Conservation (phyloP, 2,113 vertebrate genomes). For the Accipiter virgatus region DNA sequence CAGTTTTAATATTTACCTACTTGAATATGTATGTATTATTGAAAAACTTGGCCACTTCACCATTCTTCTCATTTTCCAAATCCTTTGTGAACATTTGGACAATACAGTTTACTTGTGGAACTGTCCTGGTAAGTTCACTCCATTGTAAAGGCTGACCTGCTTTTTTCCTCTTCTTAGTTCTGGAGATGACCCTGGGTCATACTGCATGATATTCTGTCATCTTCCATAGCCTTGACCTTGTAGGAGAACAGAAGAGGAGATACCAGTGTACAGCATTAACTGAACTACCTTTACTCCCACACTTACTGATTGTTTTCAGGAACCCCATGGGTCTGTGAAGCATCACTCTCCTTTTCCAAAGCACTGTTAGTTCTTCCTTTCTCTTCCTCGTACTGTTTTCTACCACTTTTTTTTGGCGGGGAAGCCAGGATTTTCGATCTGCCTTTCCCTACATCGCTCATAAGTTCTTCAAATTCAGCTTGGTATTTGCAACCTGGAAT, state of each 20-base stretch:
- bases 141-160: neutral
- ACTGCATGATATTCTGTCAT: neutral
- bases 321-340: neutral
- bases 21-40: neutral
- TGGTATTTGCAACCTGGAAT: neutral
- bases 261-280: neutral
- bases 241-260: neutral
- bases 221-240: neutral
- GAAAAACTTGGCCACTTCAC: fast-evolving
- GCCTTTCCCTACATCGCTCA: neutral
- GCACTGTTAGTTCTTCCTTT: neutral
- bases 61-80: neutral
- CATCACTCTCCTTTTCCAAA: neutral
- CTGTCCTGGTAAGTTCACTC: neutral
- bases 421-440: neutral
- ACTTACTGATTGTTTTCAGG: neutral
- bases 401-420: neutral
- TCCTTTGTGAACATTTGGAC: neutral
- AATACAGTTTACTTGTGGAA: neutral
- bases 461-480: neutral
- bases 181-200: neutral
- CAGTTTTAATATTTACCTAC: neutral
- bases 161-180: neutral
- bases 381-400: neutral
- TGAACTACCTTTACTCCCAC: neutral